phyloP scores from a whole-genome alignment of 1,140 invertebrate genomes.

The Tetramorium simillimum region DNA sequence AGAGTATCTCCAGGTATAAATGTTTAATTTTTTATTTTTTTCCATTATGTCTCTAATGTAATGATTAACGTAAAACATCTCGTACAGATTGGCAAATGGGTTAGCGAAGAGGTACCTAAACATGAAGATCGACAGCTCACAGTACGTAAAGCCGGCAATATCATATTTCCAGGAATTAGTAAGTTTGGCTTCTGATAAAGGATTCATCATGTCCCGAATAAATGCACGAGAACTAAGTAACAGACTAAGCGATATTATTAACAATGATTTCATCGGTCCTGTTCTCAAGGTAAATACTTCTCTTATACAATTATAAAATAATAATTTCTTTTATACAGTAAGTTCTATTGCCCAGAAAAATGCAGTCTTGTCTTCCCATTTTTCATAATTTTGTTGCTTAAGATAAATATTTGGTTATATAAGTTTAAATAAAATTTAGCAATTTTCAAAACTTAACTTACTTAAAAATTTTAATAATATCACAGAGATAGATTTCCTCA shows the following conservation, averaged over 20 bases:
- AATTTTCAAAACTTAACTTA: background rate
- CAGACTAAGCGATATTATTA: conserved; percentile 91
- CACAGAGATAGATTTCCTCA: too few species aligned
- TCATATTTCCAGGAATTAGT: conserved; percentile 89
- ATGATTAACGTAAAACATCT: conserved; percentile 15
- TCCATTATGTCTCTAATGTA: background rate
- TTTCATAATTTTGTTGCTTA: background rate
- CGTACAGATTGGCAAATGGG: conserved; percentile 87
- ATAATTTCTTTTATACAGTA: background rate
- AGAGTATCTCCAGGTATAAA: conserved; percentile 87
- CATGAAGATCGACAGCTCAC: conserved; percentile 89
- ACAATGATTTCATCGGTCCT: conserved; percentile 92
- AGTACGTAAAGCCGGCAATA: conserved; percentile 91
- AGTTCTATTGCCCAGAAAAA: background rate
- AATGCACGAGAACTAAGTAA: conserved; percentile 89
- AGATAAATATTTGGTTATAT: background rate
- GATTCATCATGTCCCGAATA: conserved; percentile 87
- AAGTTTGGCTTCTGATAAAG: conserved; percentile 88
- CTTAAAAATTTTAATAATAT: background rate
- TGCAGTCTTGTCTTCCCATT: too few species aligned
- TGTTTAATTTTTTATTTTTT: background rate
- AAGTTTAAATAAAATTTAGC: background rate
- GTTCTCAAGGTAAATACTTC: conserved; percentile 87
- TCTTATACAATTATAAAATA: background rate
- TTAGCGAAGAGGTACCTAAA: conserved; percentile 89